These are phyloP conservation scores for Marmota monax DNA, from an alignment of 2,113 vertebrate genomes.

Conservation along the genomic window DNA sequence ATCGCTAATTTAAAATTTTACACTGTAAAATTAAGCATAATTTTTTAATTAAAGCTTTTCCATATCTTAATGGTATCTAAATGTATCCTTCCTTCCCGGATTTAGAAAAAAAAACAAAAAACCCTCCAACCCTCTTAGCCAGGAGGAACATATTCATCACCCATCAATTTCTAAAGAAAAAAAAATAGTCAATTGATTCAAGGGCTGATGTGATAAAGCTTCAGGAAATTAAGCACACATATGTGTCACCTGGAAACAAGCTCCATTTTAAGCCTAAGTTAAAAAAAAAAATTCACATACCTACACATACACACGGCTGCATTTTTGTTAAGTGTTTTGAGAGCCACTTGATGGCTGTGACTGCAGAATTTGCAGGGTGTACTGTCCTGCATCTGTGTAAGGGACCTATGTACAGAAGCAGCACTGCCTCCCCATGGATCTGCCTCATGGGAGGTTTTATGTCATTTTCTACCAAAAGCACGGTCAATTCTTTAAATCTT, in stretches of 20 bases:
- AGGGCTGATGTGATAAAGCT: background rate
- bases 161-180: background rate
- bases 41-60: constrained; percentile 2
- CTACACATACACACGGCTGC: no score
- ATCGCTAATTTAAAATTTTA: background rate
- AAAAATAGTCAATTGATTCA: background rate
- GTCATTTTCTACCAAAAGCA: background rate
- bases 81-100: background rate
- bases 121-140: background rate
- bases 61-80: background rate
- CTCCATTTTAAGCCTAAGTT: background rate
- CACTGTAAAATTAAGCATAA: background rate
- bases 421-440: background rate
- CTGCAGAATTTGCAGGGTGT: background rate
- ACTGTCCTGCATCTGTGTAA: background rate
- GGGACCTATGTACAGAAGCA: background rate
- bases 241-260: background rate
- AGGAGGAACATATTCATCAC: background rate
- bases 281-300: background rate
- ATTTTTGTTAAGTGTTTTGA: background rate
- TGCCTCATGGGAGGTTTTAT: no score
- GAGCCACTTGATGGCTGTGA: background rate
- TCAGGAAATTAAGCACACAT: background rate
- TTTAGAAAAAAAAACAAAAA: constrained; percentile 54
- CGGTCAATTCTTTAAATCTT: background rate